A percentile compares a stretch with the other conserved stretches of the same genome.
Evolutionary conservation across 2,888 invertebrate genomes (phyloP).

Genomic region (Kryphioiulus occultus): DNA sequence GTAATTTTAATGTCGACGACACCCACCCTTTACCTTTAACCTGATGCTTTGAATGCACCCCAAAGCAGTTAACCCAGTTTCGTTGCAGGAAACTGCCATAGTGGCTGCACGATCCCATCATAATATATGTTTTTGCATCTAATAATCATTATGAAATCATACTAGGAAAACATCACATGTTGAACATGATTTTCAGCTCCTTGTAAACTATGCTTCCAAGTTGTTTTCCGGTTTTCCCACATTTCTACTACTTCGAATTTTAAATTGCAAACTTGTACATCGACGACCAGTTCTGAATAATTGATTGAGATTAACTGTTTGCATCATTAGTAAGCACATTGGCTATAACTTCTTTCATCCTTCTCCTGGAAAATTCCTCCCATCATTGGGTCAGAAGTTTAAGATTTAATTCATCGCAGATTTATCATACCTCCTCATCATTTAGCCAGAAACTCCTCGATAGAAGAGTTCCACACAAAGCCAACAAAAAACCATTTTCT

Average conservation of each 20-base stretch:
- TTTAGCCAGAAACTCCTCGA: not conserved
- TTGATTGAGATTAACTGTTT: not conserved
- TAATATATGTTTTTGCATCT: not conserved
- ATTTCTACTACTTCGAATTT: not conserved
- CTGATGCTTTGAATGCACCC: too few relatives aligned
- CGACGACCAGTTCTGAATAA: constrained; percentile 36
- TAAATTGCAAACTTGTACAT: not conserved
- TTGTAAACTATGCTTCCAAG: not conserved
- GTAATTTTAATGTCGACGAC: constrained; percentile 40
- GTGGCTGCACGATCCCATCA: not conserved
- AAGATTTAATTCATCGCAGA: not conserved
- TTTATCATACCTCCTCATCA: not conserved
- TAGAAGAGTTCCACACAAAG: not conserved
- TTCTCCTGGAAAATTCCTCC: not conserved
- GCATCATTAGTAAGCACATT: constrained; percentile 20
- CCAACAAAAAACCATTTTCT: not conserved
- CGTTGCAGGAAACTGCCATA: not conserved
- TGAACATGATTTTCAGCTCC: not conserved
- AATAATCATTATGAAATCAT: too few relatives aligned
- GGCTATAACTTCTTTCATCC: not conserved
- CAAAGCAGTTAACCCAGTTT: not conserved
- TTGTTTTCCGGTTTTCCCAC: not conserved
- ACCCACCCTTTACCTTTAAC: not conserved
- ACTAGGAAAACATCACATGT: too few relatives aligned
- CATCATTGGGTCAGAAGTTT: not conserved